phyloP scores from a whole-genome alignment of 2,888 invertebrate genomes.

The Heliconius ethilla region DNA sequence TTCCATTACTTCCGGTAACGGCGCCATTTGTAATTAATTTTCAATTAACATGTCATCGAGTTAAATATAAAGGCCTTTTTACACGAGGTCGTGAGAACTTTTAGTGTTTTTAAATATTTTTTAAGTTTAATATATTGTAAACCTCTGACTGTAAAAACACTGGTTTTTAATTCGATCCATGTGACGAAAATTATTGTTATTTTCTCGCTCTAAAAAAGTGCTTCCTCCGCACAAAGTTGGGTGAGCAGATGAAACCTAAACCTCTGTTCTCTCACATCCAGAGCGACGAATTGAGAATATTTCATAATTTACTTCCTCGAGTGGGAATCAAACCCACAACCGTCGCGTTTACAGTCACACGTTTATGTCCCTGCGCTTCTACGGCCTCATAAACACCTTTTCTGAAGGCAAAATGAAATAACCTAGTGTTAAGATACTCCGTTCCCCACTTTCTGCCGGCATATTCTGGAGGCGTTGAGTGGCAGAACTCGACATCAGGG shows the following conservation, averaged over 20 bases:
- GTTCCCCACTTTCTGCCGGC: no score
- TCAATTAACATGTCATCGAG: conserved; percentile 4
- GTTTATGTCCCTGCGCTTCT: no score
- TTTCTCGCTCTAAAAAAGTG: no score
- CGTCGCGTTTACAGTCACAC: no score
- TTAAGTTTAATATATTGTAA: not conserved
- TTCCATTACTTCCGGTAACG: conserved; percentile 27
- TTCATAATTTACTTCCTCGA: not conserved
- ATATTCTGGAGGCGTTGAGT: no score
- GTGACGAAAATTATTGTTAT: no score
- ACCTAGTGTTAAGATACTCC: no score
- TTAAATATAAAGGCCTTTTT: conserved; percentile 17
- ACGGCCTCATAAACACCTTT: no score
- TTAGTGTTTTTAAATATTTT: not conserved
- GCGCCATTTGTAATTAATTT: conserved; percentile 31
- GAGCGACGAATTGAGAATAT: not conserved
- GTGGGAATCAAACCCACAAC: not conserved
- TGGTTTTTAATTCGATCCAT: no score
- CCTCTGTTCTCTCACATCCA: not conserved
- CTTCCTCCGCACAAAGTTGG: not conserved
- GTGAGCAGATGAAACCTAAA: not conserved
- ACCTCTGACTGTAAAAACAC: not conserved
- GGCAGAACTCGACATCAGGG: not conserved
- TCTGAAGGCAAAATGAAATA: no score
- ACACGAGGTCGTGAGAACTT: conserved; percentile 13